phyloP scores from a whole-genome alignment of 2,113 vertebrate species.

The Lamprologus speciosus region DNA sequence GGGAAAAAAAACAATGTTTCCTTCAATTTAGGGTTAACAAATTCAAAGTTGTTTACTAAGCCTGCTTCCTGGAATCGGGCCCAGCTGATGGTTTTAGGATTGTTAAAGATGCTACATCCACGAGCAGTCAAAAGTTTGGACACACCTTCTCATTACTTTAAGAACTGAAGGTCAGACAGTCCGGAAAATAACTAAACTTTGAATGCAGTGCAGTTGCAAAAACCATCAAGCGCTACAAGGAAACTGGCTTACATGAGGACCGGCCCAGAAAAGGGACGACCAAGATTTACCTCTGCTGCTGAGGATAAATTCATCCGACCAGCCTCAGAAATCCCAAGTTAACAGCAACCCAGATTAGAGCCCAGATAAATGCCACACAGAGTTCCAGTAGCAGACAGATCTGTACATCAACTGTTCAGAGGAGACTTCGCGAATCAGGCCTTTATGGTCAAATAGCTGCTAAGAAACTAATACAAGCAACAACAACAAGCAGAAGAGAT shows the following conservation, averaged over 20 bases:
- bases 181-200: background rate
- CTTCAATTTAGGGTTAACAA: background rate
- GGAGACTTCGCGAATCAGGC: fast-evolving
- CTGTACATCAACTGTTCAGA: background rate
- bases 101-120: background rate
- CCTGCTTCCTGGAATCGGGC: background rate
- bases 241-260: background rate
- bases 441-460: background rate
- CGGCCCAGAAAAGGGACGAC: background rate
- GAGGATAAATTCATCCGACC: background rate
- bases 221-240: background rate
- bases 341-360: background rate
- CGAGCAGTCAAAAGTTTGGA: background rate
- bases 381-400: background rate
- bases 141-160: background rate
- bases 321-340: background rate
- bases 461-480: background rate
- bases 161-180: background rate
- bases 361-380: background rate
- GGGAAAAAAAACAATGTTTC: fast-evolving
- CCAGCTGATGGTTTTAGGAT: background rate
- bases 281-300: background rate
- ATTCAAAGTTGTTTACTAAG: background rate
- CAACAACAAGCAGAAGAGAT: background rate
- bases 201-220: background rate